Evolutionary conservation across 1,140 invertebrate species (phyloP), one percentile per base, ranked within the genome.

Genomic region (Danaus melanippus): DNA sequence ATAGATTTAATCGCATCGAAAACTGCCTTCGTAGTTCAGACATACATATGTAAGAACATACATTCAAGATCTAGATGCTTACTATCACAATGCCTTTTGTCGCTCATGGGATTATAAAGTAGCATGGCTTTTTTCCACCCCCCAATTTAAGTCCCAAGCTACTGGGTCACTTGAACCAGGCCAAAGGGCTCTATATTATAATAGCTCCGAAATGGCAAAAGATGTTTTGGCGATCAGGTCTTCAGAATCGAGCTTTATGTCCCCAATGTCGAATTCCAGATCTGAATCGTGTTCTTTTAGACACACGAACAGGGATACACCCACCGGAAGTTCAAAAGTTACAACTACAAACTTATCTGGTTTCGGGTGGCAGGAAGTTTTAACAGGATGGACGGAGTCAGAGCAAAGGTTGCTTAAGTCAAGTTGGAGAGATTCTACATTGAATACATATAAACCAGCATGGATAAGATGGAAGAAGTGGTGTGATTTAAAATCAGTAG

Each of bases 71-170:
- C 46, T 44, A 0, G 32, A 63, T 10, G 75, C 71, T 9, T 46
- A 49, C 6, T 67, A 59, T 51, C 62, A 62, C 53, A 67, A 76
- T 43, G 74, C 71, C 1, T 77, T 82, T 66, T 56, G 62, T 52
- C 62, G 17, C 11, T 45, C 9, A 1, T 83, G 79, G 76, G 10
- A 63, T n/a, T 79, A 58, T 66, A 51, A 39, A 5, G 68, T 79
- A 40, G 75, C 56, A 0, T 80, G 77, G 70, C n/a, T 79, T 15
- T 83, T n/a, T 83, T 41, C 77, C 79, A 9, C 73, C 73, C 9
- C 70, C 70, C 6, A 53, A 52, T 10, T 50, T 69, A 41, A 64
- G 69, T 0, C 64, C 15, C 67, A 2, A 47, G 32, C 3, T 60
- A 69, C 3, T 46, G 69, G n/a, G 4, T n/a, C 10, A 63, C 7